Evolutionary conservation across 2,113 vertebrate genomes (phyloP).

Genomic region (Ascaphus truei): DNA sequence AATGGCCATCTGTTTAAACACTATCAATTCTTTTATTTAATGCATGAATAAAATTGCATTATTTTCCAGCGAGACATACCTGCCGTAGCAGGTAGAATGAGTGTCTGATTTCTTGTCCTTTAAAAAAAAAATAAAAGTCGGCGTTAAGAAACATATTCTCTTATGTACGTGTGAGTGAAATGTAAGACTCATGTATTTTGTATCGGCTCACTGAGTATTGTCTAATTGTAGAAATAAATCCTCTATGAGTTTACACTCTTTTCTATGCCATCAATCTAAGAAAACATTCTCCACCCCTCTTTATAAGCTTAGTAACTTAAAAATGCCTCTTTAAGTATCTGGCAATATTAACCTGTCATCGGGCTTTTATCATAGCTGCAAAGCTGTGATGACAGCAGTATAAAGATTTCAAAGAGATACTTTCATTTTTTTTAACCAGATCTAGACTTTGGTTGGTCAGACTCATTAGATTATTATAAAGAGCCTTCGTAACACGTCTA

Average conservation of each 20-base stretch:
- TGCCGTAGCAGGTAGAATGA: too few relatives aligned
- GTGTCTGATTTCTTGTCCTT: too few relatives aligned
- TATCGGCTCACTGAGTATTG: too few relatives aligned
- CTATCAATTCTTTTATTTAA: too few relatives aligned
- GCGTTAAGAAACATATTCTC: too few relatives aligned
- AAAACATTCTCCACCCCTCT: slow-evolving; percentile 50
- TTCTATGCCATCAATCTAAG: slow-evolving; percentile 47
- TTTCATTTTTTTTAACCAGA: background rate
- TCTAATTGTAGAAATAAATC: slow-evolving; percentile 4
- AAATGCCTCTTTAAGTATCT: slow-evolving; percentile 37
- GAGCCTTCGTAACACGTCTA: too few relatives aligned
- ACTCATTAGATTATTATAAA: background rate
- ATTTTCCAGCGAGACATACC: too few relatives aligned
- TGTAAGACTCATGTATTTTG: too few relatives aligned
- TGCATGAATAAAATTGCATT: too few relatives aligned
- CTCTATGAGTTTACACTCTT: slow-evolving; percentile 27
- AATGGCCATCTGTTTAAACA: too few relatives aligned
- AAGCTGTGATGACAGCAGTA: slow-evolving; percentile 31
- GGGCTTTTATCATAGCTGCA: slow-evolving; percentile 19
- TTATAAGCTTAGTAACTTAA: slow-evolving; percentile 37
- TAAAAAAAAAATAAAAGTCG: too few relatives aligned
- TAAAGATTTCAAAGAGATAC: slow-evolving; percentile 39
- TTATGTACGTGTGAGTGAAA: too few relatives aligned
- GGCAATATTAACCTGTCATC: slow-evolving; percentile 43
- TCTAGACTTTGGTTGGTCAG: background rate